These are phyloP conservation scores for Ichneumoninae sp. DNA, from an alignment of 2,888 invertebrate species.

Conservation along the genomic window DNA sequence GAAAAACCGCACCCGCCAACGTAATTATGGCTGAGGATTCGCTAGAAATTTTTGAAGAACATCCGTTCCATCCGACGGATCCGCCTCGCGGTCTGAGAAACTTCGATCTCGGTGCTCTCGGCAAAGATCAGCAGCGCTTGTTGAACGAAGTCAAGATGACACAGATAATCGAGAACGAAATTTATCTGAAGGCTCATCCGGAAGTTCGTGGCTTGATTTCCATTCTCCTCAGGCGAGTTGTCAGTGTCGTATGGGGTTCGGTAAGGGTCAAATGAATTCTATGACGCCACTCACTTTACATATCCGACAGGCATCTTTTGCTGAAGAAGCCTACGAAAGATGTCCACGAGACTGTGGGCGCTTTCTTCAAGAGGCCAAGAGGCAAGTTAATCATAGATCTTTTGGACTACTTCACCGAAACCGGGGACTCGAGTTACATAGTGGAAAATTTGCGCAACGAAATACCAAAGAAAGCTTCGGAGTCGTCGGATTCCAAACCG, in stretches of 20 bases:
- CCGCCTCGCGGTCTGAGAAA: conserved; percentile 72
- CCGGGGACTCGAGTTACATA: conserved; percentile 52
- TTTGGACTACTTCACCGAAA: conserved; percentile 67
- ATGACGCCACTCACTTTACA: conserved; percentile 35
- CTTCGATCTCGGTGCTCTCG: conserved; percentile 74
- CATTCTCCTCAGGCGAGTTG: conserved; percentile 72
- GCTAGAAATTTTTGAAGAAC: conserved; percentile 48
- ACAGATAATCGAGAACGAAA: conserved; percentile 71
- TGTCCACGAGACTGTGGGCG: conserved; percentile 72
- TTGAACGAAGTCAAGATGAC: conserved; percentile 70
- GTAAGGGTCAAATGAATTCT: conserved; percentile 39
- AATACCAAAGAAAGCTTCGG: conserved; percentile 37
- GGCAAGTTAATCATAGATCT: conserved; percentile 70
- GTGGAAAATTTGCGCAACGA: conserved; percentile 66
- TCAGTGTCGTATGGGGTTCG: conserved; percentile 1
- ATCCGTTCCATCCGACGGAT: conserved; percentile 74
- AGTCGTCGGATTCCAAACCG: conserved; percentile 6
- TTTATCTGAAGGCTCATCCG: conserved; percentile 74
- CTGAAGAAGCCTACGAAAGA: conserved; percentile 63
- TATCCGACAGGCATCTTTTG: conserved; percentile 70
- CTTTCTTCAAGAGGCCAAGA: conserved; percentile 73
- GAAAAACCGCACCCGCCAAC: not conserved
- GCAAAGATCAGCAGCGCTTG: conserved; percentile 66
- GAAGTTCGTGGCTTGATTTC: conserved; percentile 74
- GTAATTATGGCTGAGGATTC: conserved; percentile 59